These are phyloP conservation scores for Anguilla anguilla DNA, from an alignment of 2,797 vertebrate genomes.

Conservation along the genomic window DNA sequence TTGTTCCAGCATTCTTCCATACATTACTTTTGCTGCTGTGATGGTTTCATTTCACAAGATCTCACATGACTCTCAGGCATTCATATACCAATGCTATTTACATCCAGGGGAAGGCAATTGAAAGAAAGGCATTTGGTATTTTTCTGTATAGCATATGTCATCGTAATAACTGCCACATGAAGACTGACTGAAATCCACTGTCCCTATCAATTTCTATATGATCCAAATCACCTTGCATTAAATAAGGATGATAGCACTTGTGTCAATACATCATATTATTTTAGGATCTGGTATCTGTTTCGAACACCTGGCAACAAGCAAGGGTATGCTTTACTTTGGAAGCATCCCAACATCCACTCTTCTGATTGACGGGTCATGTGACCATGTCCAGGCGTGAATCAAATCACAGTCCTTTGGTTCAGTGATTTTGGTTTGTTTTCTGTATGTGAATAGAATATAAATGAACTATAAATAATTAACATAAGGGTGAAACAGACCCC, in stretches of 20 bases:
- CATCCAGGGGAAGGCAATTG: background rate
- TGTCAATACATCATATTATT: background rate
- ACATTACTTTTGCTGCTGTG: background rate
- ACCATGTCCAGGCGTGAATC: background rate
- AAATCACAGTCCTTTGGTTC: background rate
- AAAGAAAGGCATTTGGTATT: background rate
- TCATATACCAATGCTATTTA: background rate
- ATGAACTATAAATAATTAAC: constrained; percentile 5
- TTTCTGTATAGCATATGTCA: background rate
- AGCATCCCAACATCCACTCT: constrained; percentile 29
- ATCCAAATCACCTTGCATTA: background rate
- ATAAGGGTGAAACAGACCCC: constrained; percentile 13
- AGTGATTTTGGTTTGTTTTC: constrained; percentile 7
- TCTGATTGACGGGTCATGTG: constrained; percentile 42
- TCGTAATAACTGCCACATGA: background rate
- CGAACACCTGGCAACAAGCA: background rate
- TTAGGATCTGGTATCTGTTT: background rate
- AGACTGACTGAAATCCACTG: background rate
- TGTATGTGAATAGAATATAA: background rate
- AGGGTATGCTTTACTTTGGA: background rate
- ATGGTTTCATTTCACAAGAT: background rate
- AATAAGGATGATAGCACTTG: background rate
- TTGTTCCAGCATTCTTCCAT: background rate
- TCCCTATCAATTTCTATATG: background rate
- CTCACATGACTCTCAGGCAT: background rate